Conservation (phyloP, 2,888 invertebrate species). For the Crocallis elinguaria region DNA sequence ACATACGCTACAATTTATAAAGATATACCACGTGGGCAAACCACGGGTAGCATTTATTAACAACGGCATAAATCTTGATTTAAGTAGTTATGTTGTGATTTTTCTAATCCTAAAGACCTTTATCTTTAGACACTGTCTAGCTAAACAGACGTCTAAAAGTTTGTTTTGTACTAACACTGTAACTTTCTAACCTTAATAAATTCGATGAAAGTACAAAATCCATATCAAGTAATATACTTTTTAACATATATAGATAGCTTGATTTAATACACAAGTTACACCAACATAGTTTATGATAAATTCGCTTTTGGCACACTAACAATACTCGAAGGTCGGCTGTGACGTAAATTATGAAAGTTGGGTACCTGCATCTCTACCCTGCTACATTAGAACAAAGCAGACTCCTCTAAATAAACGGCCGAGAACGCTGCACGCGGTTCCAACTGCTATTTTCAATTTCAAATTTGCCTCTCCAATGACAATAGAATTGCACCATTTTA, state of each 20-base stretch:
- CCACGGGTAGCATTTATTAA: no score
- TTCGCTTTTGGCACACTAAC: conserved; percentile 28
- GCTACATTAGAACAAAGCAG: conserved; percentile 65
- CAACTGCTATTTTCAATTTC: conserved; percentile 77
- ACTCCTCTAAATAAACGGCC: conserved; percentile 63
- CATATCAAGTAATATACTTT: conserved; percentile 1
- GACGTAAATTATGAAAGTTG: conserved; percentile 62
- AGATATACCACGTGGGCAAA: no score
- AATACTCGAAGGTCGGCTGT: conserved; percentile 38
- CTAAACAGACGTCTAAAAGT: no score
- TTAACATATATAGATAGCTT: conserved; percentile 11
- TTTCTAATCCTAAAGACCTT: no score
- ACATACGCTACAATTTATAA: no score
- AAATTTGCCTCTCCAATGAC: conserved; percentile 71
- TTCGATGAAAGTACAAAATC: conserved; percentile 8
- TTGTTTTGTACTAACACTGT: no score
- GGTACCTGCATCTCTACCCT: conserved; percentile 58
- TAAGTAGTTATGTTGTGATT: no score
- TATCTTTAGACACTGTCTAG: no score
- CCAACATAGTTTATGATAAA: conserved; percentile 21
- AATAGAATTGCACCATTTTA: conserved; percentile 68
- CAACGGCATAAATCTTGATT: no score
- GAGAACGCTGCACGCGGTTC: conserved; percentile 51
- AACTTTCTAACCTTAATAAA: no score
- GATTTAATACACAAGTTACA: conserved; percentile 24